Conservation (phyloP, 2,797 vertebrate species). For the Antrozous pallidus region DNA sequence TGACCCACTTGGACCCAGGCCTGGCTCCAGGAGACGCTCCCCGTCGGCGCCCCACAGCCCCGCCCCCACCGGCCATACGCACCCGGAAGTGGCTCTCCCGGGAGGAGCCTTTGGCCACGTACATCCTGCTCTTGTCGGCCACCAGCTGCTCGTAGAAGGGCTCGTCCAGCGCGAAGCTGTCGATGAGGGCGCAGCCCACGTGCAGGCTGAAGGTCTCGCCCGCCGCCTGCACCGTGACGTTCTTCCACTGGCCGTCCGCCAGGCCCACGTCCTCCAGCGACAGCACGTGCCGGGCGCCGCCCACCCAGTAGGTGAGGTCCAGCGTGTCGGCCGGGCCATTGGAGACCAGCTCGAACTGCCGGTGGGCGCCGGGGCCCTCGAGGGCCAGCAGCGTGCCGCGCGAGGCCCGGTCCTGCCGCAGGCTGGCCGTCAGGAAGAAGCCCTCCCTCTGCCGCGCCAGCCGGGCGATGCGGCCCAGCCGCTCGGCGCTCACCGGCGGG, state of each 20-base stretch:
- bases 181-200: conserved; percentile 94
- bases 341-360: conserved; percentile 96
- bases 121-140: conserved; percentile 90
- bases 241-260: conserved; percentile 97
- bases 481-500: conserved; percentile 87
- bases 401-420: conserved; percentile 93
- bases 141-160: conserved; percentile 94
- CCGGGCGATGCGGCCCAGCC: conserved; percentile 87
- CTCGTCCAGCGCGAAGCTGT: conserved; percentile 95
- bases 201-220: conserved; percentile 94
- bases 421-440: conserved; percentile 92
- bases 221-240: conserved; percentile 92
- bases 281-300: conserved; percentile 89
- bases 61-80: background rate
- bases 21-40: background rate
- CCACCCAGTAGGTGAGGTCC: conserved; percentile 95
- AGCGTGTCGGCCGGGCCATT: conserved; percentile 94
- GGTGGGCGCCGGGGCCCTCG: conserved; percentile 87
- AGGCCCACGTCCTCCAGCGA: conserved; percentile 97
- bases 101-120: conserved; percentile 90
- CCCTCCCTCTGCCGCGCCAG: conserved; percentile 92
- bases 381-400: conserved; percentile 93
- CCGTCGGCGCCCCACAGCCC: background rate
- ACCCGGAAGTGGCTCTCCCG: conserved; percentile 96
- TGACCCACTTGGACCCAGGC: rapidly evolving